Evolutionary conservation across 1,140 invertebrate genomes (phyloP).

Genomic region (Cotesia vestalis): DNA sequence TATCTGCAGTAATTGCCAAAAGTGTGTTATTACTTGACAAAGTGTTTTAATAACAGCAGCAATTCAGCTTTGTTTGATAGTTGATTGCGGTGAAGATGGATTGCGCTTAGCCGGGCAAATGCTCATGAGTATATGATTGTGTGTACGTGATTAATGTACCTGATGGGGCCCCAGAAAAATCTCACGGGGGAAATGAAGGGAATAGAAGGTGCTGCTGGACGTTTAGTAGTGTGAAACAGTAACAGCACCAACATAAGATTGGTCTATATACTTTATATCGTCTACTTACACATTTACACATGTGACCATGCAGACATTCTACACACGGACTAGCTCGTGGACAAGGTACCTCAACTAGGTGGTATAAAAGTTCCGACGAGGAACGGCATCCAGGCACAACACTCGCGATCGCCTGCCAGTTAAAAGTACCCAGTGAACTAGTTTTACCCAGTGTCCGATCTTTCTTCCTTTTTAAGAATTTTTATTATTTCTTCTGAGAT

Average conservation of each 20-base stretch:
- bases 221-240: too few species aligned
- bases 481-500: background rate
- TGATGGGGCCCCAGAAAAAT: slow-evolving; percentile 16
- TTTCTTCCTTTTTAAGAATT: background rate
- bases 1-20: too few species aligned
- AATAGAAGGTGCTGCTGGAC: background rate
- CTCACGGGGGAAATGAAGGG: slow-evolving; percentile 32
- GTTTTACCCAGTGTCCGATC: slow-evolving; percentile 4
- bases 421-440: slow-evolving; percentile 27
- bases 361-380: slow-evolving; percentile 33
- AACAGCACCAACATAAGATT: too few species aligned
- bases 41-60: too few species aligned
- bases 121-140: slow-evolving; percentile 15
- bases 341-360: slow-evolving; percentile 12
- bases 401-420: slow-evolving; percentile 31
- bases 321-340: background rate
- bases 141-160: slow-evolving; percentile 28
- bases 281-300: slow-evolving; percentile 15
- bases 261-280: slow-evolving; percentile 13
- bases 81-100: too few species aligned
- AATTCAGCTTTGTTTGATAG: too few species aligned
- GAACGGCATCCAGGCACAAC: slow-evolving; percentile 28
- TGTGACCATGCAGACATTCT: background rate
- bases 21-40: too few species aligned
- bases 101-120: background rate